phyloP scores from a whole-genome alignment of 2,888 invertebrate genomes.

The Ormyrus labotus region DNA sequence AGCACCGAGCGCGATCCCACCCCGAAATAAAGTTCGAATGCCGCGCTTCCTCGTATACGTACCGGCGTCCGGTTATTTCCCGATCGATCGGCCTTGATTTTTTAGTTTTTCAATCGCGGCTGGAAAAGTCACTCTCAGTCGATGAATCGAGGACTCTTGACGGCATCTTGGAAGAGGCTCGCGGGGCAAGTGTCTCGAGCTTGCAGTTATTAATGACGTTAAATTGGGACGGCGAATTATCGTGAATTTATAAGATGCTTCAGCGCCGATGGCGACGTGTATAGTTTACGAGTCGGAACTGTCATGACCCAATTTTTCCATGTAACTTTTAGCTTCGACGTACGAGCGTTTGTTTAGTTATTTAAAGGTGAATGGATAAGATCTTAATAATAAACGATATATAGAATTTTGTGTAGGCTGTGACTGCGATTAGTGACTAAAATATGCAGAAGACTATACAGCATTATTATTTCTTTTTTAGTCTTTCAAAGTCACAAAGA shows the following conservation, averaged over 20 bases:
- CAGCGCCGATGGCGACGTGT: neutral
- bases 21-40: conserved; percentile 22
- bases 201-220: conserved; percentile 24
- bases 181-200: neutral
- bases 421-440: too few relatives aligned
- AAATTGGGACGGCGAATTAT: conserved; percentile 20
- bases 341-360: too few relatives aligned
- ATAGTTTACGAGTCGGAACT: too few relatives aligned
- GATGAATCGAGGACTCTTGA: conserved; percentile 9
- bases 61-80: neutral
- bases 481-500: too few relatives aligned
- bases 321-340: too few relatives aligned
- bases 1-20: neutral
- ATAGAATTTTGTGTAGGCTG: too few relatives aligned
- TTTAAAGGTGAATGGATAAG: too few relatives aligned
- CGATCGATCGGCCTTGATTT: conserved; percentile 34
- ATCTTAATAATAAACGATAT: too few relatives aligned
- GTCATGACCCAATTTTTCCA: too few relatives aligned
- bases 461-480: too few relatives aligned
- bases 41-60: neutral
- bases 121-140: neutral
- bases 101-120: conserved; percentile 4
- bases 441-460: too few relatives aligned
- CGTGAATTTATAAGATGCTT: neutral
- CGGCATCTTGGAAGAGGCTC: neutral